Base-by-base conservation (phyloP, 2,797 vertebrate genomes). In the Acropternis orthonyx region DNA sequence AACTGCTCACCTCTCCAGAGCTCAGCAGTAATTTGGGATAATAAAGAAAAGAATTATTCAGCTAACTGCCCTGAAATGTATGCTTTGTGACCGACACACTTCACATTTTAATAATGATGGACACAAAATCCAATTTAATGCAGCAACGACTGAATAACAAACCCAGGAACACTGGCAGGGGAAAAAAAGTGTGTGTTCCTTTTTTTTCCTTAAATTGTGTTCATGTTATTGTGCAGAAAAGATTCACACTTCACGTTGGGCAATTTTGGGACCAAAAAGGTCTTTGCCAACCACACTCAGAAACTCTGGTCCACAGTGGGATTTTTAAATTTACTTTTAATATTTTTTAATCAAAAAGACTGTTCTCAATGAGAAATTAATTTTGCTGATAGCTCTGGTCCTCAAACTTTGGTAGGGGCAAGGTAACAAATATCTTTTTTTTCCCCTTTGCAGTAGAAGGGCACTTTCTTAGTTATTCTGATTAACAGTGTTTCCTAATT, bases 11-110 rank as follows among this genome's bases (percentile, higher is more conserved):
- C 98, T 98, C 98, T 98, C 98, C 98, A 98, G 97, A 98, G 98
- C 98, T 97, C 98, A 97, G 98, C 98, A 98, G 98, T 98, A 98
- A 98, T 98, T 98, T 98, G 98, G 97, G 98, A 98, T 98, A 98
- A 98, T 98, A 98, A 98, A 98, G 98, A 97, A 96, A 97, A 96
- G 97, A 97, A 98, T 98, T 98, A 97, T 98, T 97, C 97, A 97
- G 97, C 97, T 98, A 98, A 97, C 97, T 98, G 95, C 97, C 96
- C 98, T 74, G 97, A 98, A 98, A 98, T 98, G 97, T 96, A 97
- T 97, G 97, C 97, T 97, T 98, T 98, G 97, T 98, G 98, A 97
- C 97, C 97, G 96, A 97, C 97, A 98, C 98, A 98, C 98, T 98
- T 98, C 98, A 98, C 97, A 98, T 98, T 98, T 98, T 98, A 98